These are phyloP conservation scores for Scotopteryx bipunctaria DNA, from an alignment of 2,888 invertebrate species.

Conservation along the genomic window DNA sequence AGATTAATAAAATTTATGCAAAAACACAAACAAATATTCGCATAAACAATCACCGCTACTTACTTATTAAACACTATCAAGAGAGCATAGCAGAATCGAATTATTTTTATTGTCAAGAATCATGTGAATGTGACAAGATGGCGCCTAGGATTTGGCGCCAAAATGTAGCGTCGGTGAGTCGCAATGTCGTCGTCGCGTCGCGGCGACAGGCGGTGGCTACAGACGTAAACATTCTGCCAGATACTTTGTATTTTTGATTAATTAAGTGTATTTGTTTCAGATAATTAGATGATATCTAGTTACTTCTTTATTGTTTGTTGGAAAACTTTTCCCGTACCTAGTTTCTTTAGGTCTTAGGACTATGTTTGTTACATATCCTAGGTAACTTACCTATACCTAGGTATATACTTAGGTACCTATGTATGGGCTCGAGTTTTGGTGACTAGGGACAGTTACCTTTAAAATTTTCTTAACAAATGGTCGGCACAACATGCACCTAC, in stretches of 20 bases:
- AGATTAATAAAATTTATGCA: slow-evolving; percentile 27
- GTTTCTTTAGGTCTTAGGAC: too few relatives aligned
- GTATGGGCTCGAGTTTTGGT: too few relatives aligned
- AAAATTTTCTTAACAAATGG: too few relatives aligned
- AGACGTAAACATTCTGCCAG: slow-evolving; percentile 50
- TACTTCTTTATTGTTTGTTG: background rate
- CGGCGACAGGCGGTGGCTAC: slow-evolving; percentile 29
- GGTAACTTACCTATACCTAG: background rate
- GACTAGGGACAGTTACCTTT: too few relatives aligned
- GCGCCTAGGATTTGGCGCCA: slow-evolving; percentile 70
- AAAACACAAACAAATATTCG: slow-evolving; percentile 26
- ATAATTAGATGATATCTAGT: slow-evolving; percentile 16
- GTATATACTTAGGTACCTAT: too few relatives aligned
- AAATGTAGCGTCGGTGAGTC: slow-evolving; percentile 57
- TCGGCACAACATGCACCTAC: too few relatives aligned
- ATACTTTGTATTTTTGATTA: slow-evolving; percentile 24
- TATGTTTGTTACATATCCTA: too few relatives aligned
- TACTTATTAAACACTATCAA: slow-evolving; percentile 49
- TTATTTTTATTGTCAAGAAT: slow-evolving; percentile 72
- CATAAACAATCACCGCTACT: slow-evolving; percentile 32
- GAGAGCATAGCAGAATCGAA: slow-evolving; percentile 53
- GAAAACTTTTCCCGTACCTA: too few relatives aligned
- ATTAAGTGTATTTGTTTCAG: slow-evolving; percentile 20
- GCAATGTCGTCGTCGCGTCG: slow-evolving; percentile 43
- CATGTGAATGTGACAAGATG: slow-evolving; percentile 67